phyloP scores from a whole-genome alignment of 2,797 vertebrate genomes.

The Zenarchopterus dispar region DNA sequence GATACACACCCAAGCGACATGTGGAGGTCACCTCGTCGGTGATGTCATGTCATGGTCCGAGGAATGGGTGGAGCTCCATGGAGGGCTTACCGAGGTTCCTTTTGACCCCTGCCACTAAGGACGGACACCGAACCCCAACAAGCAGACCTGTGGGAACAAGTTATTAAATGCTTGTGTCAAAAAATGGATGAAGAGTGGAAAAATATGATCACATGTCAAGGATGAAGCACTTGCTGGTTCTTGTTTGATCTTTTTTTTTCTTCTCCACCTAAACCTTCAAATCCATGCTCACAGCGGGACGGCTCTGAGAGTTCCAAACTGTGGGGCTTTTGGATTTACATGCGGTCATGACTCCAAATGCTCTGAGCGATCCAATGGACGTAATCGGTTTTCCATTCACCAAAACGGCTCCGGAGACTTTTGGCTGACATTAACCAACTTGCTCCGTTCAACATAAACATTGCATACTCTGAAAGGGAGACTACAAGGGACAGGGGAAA shows the following conservation, averaged over 20 bases:
- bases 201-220: neutral
- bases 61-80: constrained; percentile 84
- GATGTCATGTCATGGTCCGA: constrained; percentile 85
- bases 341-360: constrained; percentile 33
- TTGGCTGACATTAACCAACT: constrained; percentile 41
- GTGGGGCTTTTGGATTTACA: constrained; percentile 52
- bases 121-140: neutral
- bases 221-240: neutral
- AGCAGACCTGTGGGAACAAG: neutral
- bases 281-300: constrained; percentile 25
- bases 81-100: constrained; percentile 82
- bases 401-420: constrained; percentile 42
- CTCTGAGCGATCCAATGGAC: constrained; percentile 44
- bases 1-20: constrained; percentile 82
- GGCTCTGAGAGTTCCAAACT: constrained; percentile 39
- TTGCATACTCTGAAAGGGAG: constrained; percentile 10
- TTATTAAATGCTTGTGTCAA: constrained; percentile 3
- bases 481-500: neutral
- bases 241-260: constrained; percentile 46
- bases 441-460: constrained; percentile 28
- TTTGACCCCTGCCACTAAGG: constrained; percentile 85
- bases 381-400: constrained; percentile 63
- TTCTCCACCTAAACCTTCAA: constrained; percentile 41
- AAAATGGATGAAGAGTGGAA: neutral
- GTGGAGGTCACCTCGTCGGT: constrained; percentile 74